Evolutionary conservation across 2,888 invertebrate species (phyloP).

Genomic region (Crematogaster levior): DNA sequence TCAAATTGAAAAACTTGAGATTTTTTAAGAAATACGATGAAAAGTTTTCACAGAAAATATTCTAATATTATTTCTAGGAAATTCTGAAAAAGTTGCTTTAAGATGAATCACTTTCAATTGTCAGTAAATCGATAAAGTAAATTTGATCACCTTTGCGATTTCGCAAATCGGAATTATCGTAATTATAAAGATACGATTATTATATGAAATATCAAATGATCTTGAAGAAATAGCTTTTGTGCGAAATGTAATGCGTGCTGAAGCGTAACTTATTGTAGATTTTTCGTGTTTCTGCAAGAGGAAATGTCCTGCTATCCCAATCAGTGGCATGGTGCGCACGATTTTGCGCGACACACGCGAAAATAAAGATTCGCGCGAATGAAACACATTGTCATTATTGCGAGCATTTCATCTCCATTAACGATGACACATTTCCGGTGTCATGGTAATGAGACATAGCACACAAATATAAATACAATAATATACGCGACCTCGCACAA

Average conservation of each 20-base stretch:
- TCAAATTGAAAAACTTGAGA: background rate
- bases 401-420: constrained; percentile 77
- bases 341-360: constrained; percentile 55
- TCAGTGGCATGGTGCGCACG: constrained; percentile 16
- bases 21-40: background rate
- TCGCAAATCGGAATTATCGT: background rate
- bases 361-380: constrained; percentile 65
- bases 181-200: background rate
- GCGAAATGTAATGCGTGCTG: background rate
- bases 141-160: background rate
- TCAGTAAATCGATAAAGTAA: background rate
- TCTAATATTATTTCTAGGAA: background rate
- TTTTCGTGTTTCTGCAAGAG: background rate
- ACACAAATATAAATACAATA: constrained; percentile 57
- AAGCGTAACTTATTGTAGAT: background rate
- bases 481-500: constrained; percentile 62
- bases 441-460: constrained; percentile 61
- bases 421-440: constrained; percentile 72
- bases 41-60: background rate
- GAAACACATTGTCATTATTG: constrained; percentile 76
- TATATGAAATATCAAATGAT: background rate
- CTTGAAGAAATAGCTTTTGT: background rate
- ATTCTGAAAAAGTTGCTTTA: background rate
- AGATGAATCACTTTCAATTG: background rate
- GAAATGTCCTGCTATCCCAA: background rate